Conservation (phyloP, 2,797 vertebrate genomes). For the Phyllotis vaccarum region DNA sequence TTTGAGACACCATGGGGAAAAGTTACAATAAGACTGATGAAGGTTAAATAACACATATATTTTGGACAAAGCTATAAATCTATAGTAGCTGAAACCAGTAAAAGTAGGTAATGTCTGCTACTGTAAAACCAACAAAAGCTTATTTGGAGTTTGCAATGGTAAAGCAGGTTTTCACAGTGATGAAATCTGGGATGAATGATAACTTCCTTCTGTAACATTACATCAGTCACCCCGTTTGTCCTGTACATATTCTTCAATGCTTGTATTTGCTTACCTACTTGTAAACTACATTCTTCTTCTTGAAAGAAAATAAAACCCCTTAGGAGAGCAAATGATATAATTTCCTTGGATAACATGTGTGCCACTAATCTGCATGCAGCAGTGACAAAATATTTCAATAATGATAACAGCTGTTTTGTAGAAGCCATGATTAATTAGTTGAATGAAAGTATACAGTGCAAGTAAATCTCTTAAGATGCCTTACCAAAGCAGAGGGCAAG, state of each 20-base stretch:
- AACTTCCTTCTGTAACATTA: background rate
- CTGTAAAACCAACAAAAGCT: background rate
- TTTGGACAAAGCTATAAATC: constrained; percentile 71
- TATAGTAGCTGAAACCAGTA: constrained; percentile 31
- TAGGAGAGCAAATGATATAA: background rate
- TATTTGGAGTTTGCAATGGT: background rate
- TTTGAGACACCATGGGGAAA: constrained; percentile 53
- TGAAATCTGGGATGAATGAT: background rate
- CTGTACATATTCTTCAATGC: background rate
- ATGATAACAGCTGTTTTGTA: background rate
- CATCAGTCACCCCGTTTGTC: background rate
- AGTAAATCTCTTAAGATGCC: background rate
- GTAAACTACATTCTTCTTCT: background rate
- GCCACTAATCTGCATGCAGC: background rate
- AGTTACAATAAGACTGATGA: constrained; percentile 76
- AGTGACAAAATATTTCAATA: constrained; percentile 28
- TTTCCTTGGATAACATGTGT: background rate
- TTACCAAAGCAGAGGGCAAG: background rate
- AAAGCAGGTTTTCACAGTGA: background rate
- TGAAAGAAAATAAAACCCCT: background rate
- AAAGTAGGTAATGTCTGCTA: constrained; percentile 23
- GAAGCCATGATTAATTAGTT: constrained; percentile 10
- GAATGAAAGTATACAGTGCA: background rate
- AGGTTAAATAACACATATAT: constrained; percentile 71
- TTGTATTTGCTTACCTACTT: background rate